A percentile compares a stretch with the other conserved stretches of the same genome.
Conservation (phyloP, 2,113 vertebrate species). For the Gymnogyps californianus region DNA sequence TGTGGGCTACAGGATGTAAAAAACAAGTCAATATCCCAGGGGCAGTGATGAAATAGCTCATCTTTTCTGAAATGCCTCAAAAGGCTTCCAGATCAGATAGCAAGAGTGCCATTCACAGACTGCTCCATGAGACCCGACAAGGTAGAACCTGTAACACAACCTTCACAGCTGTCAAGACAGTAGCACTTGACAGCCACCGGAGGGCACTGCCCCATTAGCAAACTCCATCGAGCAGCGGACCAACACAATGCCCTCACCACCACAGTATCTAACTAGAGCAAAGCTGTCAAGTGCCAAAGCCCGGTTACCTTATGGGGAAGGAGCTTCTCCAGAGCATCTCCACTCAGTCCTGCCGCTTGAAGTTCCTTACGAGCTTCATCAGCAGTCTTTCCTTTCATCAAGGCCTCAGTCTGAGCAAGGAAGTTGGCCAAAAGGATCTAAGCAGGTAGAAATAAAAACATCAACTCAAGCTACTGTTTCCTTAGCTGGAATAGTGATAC, state of each 20-base stretch:
- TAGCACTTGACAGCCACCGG: background rate
- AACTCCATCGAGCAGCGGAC: background rate
- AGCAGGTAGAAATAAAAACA: background rate
- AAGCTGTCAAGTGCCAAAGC: accelerated
- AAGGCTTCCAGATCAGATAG: background rate
- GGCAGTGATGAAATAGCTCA: background rate
- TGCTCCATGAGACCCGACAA: background rate
- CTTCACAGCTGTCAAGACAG: background rate
- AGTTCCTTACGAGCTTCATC: constrained; percentile 89
- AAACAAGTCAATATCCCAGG: background rate
- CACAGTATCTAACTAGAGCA: accelerated
- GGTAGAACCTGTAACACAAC: background rate
- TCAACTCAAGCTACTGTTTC: background rate
- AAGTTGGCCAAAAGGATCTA: constrained; percentile 96
- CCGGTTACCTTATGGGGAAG: constrained; percentile 89
- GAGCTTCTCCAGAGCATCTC: constrained; percentile 82
- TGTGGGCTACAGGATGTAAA: background rate
- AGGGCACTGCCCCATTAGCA: background rate
- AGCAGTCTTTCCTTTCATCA: constrained; percentile 92
- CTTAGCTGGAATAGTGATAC: background rate
- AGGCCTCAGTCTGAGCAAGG: constrained; percentile 93
- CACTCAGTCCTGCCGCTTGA: constrained; percentile 78
- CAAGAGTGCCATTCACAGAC: background rate
- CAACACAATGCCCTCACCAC: accelerated
- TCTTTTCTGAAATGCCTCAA: background rate